Base-by-base conservation (phyloP, 1,140 invertebrate genomes). In the Frieseomelitta varia region DNA sequence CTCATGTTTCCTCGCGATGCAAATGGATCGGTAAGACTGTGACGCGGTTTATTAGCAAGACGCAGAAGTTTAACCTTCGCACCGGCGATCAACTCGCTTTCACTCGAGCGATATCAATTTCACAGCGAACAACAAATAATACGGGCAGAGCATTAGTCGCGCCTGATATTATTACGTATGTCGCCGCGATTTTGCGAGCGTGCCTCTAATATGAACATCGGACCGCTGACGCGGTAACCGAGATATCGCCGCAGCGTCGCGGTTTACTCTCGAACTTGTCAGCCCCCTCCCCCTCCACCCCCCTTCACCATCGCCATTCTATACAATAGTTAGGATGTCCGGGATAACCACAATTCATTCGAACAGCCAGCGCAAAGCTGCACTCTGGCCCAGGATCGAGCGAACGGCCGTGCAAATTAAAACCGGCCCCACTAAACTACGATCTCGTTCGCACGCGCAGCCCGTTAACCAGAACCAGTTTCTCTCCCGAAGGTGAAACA, bases 211-310 rank as follows among this genome's bases (percentile, higher is more conserved):
- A 84, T 84, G 81, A 84, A 84, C 81, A 79, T 56, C 74, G 65
- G 71, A 55, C 4, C 55, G 55, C 65, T 84, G 81, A 78, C 39
- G 65, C 67, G 34, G 81, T 78, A 79, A 84, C 81, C 81, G 81
- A 79, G 75, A 84, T 84, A 79, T 79, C 75, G 55, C 81, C 81
- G 67, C 81, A 84, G 67, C 27, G 79, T 71, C 75, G 81, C 75
- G 75, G 81, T 84, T 79, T 79, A 79, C 75, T 71, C 81, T 63
- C 81, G 55, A 58, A 83, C 75, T 84, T 67, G 81, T 79, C 75
- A 79, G 65, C 55, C 1, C 24, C 53, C 8, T 6, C 6, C 39
- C 39, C 39, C 39, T 6, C 39, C 39, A 6, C 6, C 8, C 39
- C 39, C 39, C 39, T n/a, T n/a, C n/a, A n/a, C n/a, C n/a, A n/a